phyloP scores from a whole-genome alignment of 2,797 vertebrate species.

The Apodemus agrarius region DNA sequence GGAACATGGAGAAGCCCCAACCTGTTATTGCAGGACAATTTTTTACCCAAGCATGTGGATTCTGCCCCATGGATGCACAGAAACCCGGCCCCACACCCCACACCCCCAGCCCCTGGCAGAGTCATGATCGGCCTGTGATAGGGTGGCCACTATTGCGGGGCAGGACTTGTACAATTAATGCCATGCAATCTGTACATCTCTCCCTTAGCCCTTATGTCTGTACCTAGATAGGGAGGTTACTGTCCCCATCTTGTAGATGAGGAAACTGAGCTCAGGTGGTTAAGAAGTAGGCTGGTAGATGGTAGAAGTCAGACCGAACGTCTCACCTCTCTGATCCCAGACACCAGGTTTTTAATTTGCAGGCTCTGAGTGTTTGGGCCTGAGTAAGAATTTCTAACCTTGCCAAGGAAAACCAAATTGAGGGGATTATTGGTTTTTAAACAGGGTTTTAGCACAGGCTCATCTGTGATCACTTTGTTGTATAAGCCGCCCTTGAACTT shows the following conservation, averaged over 20 bases:
- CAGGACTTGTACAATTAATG: no score
- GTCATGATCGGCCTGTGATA: accelerated
- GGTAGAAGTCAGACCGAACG: not conserved
- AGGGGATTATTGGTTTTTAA: not conserved
- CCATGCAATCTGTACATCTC: accelerated
- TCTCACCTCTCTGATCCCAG: not conserved
- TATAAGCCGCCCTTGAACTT: not conserved
- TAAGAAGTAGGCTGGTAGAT: not conserved
- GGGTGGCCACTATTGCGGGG: not conserved
- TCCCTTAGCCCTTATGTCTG: not conserved
- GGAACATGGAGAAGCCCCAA: not conserved
- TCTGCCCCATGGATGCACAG: accelerated
- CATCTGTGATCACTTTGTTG: not conserved
- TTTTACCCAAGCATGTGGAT: accelerated
- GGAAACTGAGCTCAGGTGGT: not conserved
- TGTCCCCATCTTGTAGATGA: not conserved
- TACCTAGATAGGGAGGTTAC: not conserved
- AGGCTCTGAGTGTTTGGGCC: not conserved
- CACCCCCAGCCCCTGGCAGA: no score
- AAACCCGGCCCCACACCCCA: no score
- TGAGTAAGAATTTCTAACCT: not conserved
- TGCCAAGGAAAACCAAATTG: not conserved
- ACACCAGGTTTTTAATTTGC: not conserved
- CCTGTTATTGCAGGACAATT: no score
- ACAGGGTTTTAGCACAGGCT: not conserved